Percentiles rank a stretch among this genome's conserved stretches.
Evolutionary conservation across 2,113 vertebrate species (phyloP).

Genomic region (Anser cygnoides): DNA sequence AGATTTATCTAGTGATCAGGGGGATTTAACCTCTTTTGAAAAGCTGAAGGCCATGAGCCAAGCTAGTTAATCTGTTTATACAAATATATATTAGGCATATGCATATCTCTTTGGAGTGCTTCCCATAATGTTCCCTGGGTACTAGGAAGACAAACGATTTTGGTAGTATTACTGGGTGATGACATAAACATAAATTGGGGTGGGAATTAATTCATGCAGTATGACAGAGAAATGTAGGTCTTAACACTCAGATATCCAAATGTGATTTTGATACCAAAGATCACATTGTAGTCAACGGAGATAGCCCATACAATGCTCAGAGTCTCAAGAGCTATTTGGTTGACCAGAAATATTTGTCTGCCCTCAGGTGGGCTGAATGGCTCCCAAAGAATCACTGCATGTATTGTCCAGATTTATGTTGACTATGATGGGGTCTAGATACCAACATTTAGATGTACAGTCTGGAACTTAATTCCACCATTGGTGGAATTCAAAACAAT

Average conservation of each 20-base stretch:
- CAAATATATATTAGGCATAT: neutral
- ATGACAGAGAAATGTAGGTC: neutral
- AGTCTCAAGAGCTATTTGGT: neutral
- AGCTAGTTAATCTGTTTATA: conserved; percentile 8
- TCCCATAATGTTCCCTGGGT: neutral
- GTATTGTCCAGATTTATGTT: neutral
- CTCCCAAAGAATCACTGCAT: neutral
- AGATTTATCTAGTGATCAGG: neutral
- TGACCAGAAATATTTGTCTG: neutral
- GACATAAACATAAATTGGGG: neutral
- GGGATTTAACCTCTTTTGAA: neutral
- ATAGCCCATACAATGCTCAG: too few species aligned
- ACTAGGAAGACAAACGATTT: neutral
- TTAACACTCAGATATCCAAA: neutral
- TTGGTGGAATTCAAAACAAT: neutral
- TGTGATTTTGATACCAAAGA: neutral
- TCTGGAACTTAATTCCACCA: neutral
- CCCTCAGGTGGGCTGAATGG: rapidly evolving
- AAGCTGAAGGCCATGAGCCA: neutral
- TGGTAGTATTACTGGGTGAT: neutral
- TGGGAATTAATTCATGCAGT: rapidly evolving
- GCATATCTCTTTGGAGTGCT: neutral
- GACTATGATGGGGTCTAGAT: neutral
- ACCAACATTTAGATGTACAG: rapidly evolving
- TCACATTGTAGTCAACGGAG: neutral